Evolutionary conservation across 1,140 invertebrate genomes (phyloP), one percentile per base, ranked within the genome.

Genomic region (Drosophila orosa): DNA sequence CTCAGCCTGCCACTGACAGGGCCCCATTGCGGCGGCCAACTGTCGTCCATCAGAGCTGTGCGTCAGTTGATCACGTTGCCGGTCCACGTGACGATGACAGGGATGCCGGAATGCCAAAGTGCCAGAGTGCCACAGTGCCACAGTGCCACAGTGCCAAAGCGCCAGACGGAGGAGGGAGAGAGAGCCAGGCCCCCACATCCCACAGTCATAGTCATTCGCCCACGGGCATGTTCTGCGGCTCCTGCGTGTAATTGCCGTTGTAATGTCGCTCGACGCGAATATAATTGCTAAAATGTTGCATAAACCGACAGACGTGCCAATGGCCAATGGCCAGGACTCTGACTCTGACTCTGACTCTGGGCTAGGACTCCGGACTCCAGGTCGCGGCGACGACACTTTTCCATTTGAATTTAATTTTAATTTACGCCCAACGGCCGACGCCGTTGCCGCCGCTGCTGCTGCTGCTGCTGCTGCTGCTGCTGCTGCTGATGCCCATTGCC

Each of bases 361-460:
- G 12, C 45, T 27, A 17, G 6, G 24, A n/a, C 45, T 35, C 27
- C 17, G n/a, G 27, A 29, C 58, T 50, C 35, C 65, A 68, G 67
- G 67, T 72, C 68, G 58, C 39, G 17, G 47, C 63, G 47, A 81
- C 82, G 83, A 87, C 83, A 87, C 76, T 87, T 87, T 86, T 87
- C 83, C 83, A 87, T 87, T 87, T 87, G 83, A 87, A 89, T 87
- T 87, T 87, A 87, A 87, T 87, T 87, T 87, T 83, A 87, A 87
- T 87, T 87, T 87, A 89, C 84, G 83, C 79, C 83, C 79, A 87
- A 79, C 71, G 79, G 71, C 83, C 39, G 42, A 17, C 52, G 5
- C 33, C 67, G 13, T 31, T 15, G 58, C 45, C 33, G 37, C 39
- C 29, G 39, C 59, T 37, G 35, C 10, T 27, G 17, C 22, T 61